Base-by-base conservation (phyloP, 2,113 vertebrate species). In the Saguinus midas region DNA sequence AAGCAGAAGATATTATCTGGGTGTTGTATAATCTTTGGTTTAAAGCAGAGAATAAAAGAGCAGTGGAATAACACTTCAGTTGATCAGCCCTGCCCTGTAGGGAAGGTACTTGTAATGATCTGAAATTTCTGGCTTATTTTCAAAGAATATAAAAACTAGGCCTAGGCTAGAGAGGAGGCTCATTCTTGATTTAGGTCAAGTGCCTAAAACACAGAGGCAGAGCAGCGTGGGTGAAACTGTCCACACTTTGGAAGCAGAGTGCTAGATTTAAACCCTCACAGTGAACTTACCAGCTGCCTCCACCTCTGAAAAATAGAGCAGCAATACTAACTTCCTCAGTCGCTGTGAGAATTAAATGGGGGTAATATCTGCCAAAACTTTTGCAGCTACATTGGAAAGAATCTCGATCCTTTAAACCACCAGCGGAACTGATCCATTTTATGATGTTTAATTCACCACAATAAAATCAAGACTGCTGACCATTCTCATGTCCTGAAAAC, bases 1-100 rank as follows among this genome's bases (percentile, higher is more conserved):
- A 0, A 58, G 64, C 57, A 72, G 23, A 84, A 4, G 88, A 95
- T 85, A 35, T 1, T n/a, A 97, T 97, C 95, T 94, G 88, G 13
- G 45, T 35, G 11, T 61, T 79, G n/a, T 11, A 10, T 21, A 43
- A 87, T 11, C 6, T 37, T 84, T 76, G 17, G 70, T 50, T 75
- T 27, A 57, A 29, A 96, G 79, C 50, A 50, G 84, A 66, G 95
- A 76, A 93, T 12, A n/a, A 57, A 37, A 78, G 2, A 81, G 16
- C 58, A 29, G 40, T 14, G 13, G 16, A 86, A 32, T 20, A 37
- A 72, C 48, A 14, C 40, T 76, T 45, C 5, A 25, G 35, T 18
- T 0, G 7, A 43, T 50, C 50, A 21, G 37, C 23, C 20, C 68
- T 21, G 70, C 25, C 43, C 23, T 3, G 11, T 20, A 14, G 20